These are phyloP conservation scores for Heterohyrax brucei DNA, from an alignment of 2,797 vertebrate genomes.

Conservation along the genomic window DNA sequence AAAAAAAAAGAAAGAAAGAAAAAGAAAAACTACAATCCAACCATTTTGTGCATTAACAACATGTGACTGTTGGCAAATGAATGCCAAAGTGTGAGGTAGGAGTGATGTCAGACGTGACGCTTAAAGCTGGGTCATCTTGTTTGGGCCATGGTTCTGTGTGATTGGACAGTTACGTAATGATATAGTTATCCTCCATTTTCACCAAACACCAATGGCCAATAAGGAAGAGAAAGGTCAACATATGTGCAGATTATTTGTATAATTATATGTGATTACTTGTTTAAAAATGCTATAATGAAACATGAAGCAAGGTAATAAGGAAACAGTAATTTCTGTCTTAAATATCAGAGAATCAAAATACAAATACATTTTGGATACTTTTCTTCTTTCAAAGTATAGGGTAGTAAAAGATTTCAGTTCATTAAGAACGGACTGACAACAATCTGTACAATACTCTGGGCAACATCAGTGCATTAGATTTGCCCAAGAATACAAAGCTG, in stretches of 20 bases:
- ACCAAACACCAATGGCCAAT: too few species aligned
- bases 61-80: too few species aligned
- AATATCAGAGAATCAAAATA: not conserved
- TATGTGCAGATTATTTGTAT: not conserved
- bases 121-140: too few species aligned
- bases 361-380: not conserved
- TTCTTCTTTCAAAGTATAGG: not conserved
- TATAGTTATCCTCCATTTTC: too few species aligned
- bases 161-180: too few species aligned
- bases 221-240: too few species aligned
- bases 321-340: slow-evolving; percentile 19
- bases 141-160: too few species aligned
- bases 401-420: slow-evolving; percentile 24
- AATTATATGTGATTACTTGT: not conserved
- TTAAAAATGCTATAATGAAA: not conserved
- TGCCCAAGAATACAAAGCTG: slow-evolving; percentile 2
- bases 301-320: not conserved
- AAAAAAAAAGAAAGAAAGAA: too few species aligned
- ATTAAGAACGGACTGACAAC: slow-evolving; percentile 50
- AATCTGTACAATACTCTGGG: not conserved
- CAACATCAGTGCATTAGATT: slow-evolving; percentile 50
- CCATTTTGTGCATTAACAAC: too few species aligned
- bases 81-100: too few species aligned
- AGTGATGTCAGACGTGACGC: too few species aligned
- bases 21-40: too few species aligned